Percentiles rank a stretch among this genome's conserved stretches.
Evolutionary conservation across 2,113 vertebrate species (phyloP).

Genomic region (Amphilophus citrinellus): DNA sequence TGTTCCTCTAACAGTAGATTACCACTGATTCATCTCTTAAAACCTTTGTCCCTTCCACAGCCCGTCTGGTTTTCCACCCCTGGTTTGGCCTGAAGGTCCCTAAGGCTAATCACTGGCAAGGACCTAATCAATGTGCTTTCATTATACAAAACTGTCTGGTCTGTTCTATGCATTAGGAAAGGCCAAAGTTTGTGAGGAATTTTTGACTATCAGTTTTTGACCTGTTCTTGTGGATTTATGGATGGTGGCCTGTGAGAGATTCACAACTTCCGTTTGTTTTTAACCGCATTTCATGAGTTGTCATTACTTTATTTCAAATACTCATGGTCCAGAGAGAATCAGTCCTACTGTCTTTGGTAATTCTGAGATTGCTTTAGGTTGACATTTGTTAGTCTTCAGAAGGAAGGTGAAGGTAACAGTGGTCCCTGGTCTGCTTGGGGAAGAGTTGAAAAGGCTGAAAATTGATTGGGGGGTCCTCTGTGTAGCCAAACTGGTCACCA

Average conservation of each 20-base stretch:
- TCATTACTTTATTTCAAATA: not conserved
- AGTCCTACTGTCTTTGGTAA: not conserved
- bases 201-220: constrained; percentile 24
- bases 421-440: too few relatives aligned
- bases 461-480: too few relatives aligned
- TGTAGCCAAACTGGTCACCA: too few relatives aligned
- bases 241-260: not conserved
- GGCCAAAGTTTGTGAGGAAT: constrained; percentile 15
- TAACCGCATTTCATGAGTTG: not conserved
- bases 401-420: too few relatives aligned
- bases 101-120: constrained; percentile 68
- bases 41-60: constrained; percentile 69
- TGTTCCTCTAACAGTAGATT: constrained; percentile 78
- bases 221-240: not conserved
- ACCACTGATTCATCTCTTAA: constrained; percentile 76
- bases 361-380: not conserved
- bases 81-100: constrained; percentile 64
- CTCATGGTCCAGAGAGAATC: not conserved
- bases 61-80: constrained; percentile 75
- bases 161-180: constrained; percentile 55
- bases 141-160: constrained; percentile 73
- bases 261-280: not conserved
- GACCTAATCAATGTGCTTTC: constrained; percentile 72
- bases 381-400: not conserved
- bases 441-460: too few relatives aligned